Percentiles rank a stretch among this genome's conserved stretches.
These are phyloP conservation scores for Patiria miniata DNA, from an alignment of 35 echinoderm and acorn worm genomes.

Conservation along the genomic window DNA sequence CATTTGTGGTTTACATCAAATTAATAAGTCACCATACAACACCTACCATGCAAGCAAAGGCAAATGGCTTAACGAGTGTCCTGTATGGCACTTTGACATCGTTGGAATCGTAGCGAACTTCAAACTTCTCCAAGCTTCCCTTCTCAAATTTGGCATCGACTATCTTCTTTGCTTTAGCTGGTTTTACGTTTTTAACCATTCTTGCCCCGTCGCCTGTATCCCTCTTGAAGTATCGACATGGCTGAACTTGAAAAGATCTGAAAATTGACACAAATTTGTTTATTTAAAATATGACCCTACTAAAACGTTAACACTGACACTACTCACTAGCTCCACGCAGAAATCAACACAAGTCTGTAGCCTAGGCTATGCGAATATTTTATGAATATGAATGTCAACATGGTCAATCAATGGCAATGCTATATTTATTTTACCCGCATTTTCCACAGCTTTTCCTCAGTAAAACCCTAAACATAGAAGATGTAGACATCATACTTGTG, in stretches of 20 bases:
- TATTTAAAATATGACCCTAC: too few species aligned
- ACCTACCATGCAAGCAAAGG: constrained; percentile 92
- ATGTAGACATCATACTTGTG: not conserved
- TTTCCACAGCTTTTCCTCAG: not conserved
- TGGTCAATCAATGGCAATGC: too few species aligned
- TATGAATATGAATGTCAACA: too few species aligned
- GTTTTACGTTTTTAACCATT: not conserved
- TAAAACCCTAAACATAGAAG: not conserved
- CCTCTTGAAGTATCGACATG: not conserved
- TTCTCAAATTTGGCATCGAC: constrained; percentile 63
- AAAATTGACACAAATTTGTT: not conserved
- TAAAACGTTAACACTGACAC: too few species aligned
- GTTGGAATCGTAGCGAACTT: constrained; percentile 66
- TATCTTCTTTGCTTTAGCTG: constrained; percentile 41
- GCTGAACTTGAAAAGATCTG: constrained; percentile 12
- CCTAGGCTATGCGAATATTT: too few species aligned
- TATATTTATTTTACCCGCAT: not conserved
- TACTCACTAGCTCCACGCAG: too few species aligned
- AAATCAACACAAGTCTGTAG: too few species aligned
- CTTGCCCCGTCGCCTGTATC: not conserved
- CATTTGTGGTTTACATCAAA: too few species aligned
- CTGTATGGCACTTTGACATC: constrained; percentile 54
- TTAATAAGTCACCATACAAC: not conserved
- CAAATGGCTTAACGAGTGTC: constrained; percentile 81
- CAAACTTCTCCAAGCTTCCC: constrained; percentile 76